Evolutionary conservation across 1,140 invertebrate species (phyloP), one percentile per base, ranked within the genome.

Genomic region (Sycobia sp.): DNA sequence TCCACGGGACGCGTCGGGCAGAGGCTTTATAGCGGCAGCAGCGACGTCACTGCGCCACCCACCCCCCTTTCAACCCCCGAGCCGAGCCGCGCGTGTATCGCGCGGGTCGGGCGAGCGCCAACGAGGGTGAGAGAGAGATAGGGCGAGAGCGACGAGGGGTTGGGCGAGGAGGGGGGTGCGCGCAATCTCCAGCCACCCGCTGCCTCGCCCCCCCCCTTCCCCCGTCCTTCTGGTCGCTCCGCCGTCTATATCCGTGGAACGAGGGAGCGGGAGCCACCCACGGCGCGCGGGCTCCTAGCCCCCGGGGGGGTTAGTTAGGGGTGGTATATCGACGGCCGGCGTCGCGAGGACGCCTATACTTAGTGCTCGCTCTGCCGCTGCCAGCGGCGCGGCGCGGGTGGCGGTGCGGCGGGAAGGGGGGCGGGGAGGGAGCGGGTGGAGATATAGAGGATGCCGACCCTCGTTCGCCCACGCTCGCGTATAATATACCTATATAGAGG

Each of bases 271-370:
- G 29, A 64, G 59, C 66, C 66, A 41, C 62, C 41, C 51, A 50
- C 61, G 65, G 60, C n/a, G n/a, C n/a, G n/a, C n/a, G n/a, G n/a
- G n/a, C 70, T 55, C 69, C 61, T 68, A 65, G 69, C 66, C 72
- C 71, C 71, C 71, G 63, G 69, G 73, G 74, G 77, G 78, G 76
- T 81, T 80, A 80, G 79, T 79, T 79, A 81, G 78, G 77, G 77
- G 77, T 79, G 78, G 77, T 81, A 79, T 80, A 81, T 81, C 76
- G 78, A 79, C 79, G 78, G 77, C 76, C 76, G 78, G 77, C 76
- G 79, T 81, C 79, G 78, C 79, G 77, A 80, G 79, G 78, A 80
- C 77, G 78, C 77, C 77, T 79, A 80, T 80, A 80, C 78, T 81
- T 81, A 80, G 79, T 78, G 75, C 56, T 41, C 27, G 47, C 47